Evolutionary conservation across 2,797 vertebrate genomes (phyloP).

Genomic region (Percopsis omiscomaycus): DNA sequence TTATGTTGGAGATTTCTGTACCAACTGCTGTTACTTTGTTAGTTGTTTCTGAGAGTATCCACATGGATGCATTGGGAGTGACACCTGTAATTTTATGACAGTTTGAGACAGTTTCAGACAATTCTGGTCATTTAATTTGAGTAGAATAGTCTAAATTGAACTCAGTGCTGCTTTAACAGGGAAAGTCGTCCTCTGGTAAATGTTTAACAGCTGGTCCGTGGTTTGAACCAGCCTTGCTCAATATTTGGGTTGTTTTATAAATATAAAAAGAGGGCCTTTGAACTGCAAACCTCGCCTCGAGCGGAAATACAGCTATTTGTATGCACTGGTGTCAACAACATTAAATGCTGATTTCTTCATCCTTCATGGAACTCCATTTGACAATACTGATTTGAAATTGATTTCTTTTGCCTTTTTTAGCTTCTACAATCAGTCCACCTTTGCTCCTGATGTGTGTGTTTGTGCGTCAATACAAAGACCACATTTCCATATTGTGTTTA

Average conservation of each 20-base stretch:
- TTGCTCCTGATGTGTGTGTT: neutral
- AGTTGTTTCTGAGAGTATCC: no score
- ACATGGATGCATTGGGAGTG: no score
- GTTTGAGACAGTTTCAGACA: no score
- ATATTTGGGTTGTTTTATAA: constrained; percentile 62
- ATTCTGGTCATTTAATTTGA: no score
- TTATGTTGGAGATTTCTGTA: no score
- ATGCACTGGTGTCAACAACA: neutral
- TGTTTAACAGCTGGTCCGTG: constrained; percentile 68
- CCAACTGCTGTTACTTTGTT: no score
- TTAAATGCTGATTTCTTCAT: constrained; percentile 18
- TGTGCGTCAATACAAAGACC: constrained; percentile 40
- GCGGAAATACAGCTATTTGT: no score
- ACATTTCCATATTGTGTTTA: constrained; percentile 6
- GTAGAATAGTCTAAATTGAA: no score
- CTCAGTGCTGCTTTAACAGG: constrained; percentile 12
- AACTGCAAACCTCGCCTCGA: constrained; percentile 10
- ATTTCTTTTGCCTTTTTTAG: neutral
- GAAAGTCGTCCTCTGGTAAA: constrained; percentile 57
- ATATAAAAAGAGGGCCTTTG: constrained; percentile 49
- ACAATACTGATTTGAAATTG: no score
- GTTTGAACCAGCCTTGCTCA: constrained; percentile 61
- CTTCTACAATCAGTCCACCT: neutral
- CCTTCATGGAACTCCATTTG: neutral
- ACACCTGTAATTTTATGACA: no score